These are phyloP conservation scores for Rallus limicola DNA, from an alignment of 2,113 vertebrate genomes.

Conservation along the genomic window DNA sequence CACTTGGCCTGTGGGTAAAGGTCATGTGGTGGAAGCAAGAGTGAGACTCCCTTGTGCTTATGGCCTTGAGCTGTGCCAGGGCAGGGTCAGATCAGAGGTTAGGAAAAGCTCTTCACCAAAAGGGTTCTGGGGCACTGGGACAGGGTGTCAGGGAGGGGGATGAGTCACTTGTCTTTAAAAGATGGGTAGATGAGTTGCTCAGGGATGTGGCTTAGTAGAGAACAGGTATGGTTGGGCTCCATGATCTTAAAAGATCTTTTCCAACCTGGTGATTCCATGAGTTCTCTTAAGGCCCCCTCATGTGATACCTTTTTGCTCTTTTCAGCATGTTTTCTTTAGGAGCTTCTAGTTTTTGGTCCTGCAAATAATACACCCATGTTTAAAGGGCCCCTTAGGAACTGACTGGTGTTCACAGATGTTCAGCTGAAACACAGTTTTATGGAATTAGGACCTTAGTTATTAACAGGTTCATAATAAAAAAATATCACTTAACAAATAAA, in stretches of 20 bases:
- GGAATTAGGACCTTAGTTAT: no score
- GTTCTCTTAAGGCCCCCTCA: neutral
- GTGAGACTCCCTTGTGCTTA: neutral
- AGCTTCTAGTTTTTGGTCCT: neutral
- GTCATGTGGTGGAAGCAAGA: accelerated
- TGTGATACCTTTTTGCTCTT: neutral
- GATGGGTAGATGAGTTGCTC: no score
- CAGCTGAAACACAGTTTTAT: neutral
- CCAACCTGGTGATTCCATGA: no score
- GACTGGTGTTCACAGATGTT: neutral
- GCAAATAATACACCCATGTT: accelerated
- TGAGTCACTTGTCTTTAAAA: no score
- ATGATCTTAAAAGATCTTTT: no score
- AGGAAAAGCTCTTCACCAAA: no score
- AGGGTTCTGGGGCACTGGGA: no score
- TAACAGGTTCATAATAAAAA: neutral
- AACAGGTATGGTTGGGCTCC: no score
- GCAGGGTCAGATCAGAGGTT: no score
- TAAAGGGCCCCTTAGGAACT: neutral
- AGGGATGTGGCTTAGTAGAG: no score
- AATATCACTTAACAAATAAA: neutral
- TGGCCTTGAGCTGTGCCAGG: no score
- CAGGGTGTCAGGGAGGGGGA: no score
- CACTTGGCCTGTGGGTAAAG: neutral
- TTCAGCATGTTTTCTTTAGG: neutral